A percentile compares a stretch with the other conserved stretches of the same genome.
Conservation (phyloP, 2,888 invertebrate genomes). For the Rhingia campestris region DNA sequence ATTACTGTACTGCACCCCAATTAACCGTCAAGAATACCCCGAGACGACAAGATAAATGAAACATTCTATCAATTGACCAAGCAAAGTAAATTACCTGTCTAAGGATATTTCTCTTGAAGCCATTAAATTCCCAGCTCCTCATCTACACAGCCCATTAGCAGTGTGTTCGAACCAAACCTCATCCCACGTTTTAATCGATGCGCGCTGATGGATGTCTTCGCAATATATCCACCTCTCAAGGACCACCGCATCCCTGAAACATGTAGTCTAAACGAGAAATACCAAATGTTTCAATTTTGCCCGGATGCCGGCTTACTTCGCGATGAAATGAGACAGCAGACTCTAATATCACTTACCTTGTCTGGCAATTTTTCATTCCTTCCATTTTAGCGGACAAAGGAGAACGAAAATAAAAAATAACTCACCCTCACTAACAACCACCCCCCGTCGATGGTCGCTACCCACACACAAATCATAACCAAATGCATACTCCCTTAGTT, state of each 20-base stretch:
- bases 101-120: slow-evolving; percentile 31
- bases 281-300: slow-evolving; percentile 41
- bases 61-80: slow-evolving; percentile 35
- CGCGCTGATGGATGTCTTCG: slow-evolving; percentile 41
- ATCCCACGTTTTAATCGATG: slow-evolving; percentile 9
- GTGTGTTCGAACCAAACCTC: slow-evolving; percentile 4
- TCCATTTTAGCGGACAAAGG: slow-evolving; percentile 22
- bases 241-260: slow-evolving; percentile 22
- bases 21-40: slow-evolving; percentile 7
- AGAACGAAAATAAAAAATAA: slow-evolving; percentile 21
- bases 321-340: slow-evolving; percentile 48
- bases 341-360: slow-evolving; percentile 57
- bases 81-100: slow-evolving; percentile 44
- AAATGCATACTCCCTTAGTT: slow-evolving; percentile 17
- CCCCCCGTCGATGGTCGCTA: not conserved
- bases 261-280: slow-evolving; percentile 7
- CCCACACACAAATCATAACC: slow-evolving; percentile 58
- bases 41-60: slow-evolving; percentile 39
- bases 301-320: slow-evolving; percentile 15
- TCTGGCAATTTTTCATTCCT: slow-evolving; percentile 43
- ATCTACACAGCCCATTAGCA: slow-evolving; percentile 8
- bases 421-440: not conserved
- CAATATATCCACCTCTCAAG: slow-evolving; percentile 23
- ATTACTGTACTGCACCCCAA: slow-evolving; percentile 37
- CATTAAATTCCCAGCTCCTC: slow-evolving; percentile 9